Evolutionary conservation across 2,113 vertebrate genomes (phyloP), one percentile per base, ranked within the genome.

Genomic region (Onychorhynchus coronatus): DNA sequence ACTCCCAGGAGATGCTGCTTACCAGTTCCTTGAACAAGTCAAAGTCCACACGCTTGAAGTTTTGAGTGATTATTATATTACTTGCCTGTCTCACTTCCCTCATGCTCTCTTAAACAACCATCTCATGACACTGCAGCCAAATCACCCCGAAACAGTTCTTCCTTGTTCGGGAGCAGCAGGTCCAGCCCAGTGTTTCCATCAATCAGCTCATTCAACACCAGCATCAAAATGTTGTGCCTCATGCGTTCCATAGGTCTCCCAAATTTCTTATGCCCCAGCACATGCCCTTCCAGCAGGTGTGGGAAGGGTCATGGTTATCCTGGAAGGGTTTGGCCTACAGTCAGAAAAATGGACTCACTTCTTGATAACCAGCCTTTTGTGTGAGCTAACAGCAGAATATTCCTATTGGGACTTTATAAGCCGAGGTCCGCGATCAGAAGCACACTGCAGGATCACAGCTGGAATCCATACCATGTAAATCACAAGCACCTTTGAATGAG

Each of bases 381-480:
- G 18, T 3, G 8, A 50, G 28, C 39, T 55, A 63, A 49, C 21
- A 75, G 74, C 25, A 76, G 59, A 76, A 50, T 24, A 80, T 17
- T 88, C 68, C 35, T 70, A 2, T 1, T 22, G 28, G 35, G 35
- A 50, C 12, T 62, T 76, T 6, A 13, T 16, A 73, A 71, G 46
- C n/a, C 0, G 0, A 70, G 33, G 21, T 58, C 28, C 9, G 12
- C 1, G 31, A 35, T 25, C 0, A 0, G 20, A 52, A 50, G 27
- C n/a, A 73, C 1, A 1, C 14, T 46, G 55, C 6, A 87, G 49
- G 50, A 28, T 28, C 39, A 37, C n/a, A 83, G 47, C 4, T 80
- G 52, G 42, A 70, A 74, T 52, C 42, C 46, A 28, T 30, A 56
- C 30, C 53, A 17, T 0, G 4, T 11, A 59, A 77, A n/a, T 5